These are phyloP conservation scores for Eueides isabella DNA, from an alignment of 1,140 invertebrate genomes.

Conservation along the genomic window DNA sequence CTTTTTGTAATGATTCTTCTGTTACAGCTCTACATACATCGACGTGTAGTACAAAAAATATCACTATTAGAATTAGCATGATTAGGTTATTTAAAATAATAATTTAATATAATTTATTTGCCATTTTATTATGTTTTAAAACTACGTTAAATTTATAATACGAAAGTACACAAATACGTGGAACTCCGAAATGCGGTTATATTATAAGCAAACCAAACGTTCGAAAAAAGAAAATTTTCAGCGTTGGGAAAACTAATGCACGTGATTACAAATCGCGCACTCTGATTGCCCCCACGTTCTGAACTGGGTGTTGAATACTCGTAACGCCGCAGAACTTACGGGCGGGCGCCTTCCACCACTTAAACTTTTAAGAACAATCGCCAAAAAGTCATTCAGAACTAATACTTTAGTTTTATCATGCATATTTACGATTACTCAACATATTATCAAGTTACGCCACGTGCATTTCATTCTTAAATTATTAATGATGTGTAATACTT, in stretches of 20 bases:
- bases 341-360: constrained; percentile 37
- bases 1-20: constrained; percentile 30
- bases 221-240: constrained; percentile 26
- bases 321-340: constrained; percentile 34
- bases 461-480: constrained; percentile 19
- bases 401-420: background rate
- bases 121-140: background rate
- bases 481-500: constrained; percentile 22
- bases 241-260: constrained; percentile 29
- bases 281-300: constrained; percentile 45
- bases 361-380: constrained; percentile 28
- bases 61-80: background rate
- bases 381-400: constrained; percentile 23
- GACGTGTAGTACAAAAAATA: background rate
- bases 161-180: no score
- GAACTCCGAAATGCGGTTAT: background rate
- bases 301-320: constrained; percentile 47
- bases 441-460: constrained; percentile 17
- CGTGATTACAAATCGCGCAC: constrained; percentile 41
- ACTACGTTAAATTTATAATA: background rate
- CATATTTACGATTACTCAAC: constrained; percentile 21
- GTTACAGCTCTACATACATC: constrained; percentile 7
- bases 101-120: background rate
- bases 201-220: no score
- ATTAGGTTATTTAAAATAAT: background rate